phyloP scores from a whole-genome alignment of 2,888 invertebrate genomes.

The Platypus cylindrus region DNA sequence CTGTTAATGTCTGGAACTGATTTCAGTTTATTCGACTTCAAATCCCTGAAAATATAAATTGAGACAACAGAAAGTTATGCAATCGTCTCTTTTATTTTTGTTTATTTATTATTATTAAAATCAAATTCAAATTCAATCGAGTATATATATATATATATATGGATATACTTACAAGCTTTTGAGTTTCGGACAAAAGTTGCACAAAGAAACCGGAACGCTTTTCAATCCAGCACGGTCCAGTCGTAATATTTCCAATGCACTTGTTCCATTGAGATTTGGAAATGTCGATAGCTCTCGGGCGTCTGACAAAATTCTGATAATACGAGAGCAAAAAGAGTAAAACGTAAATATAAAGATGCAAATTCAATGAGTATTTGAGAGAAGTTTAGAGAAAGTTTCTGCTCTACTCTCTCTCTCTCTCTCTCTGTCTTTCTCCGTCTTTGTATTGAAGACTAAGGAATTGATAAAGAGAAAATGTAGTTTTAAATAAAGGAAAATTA shows the following conservation, averaged over 20 bases:
- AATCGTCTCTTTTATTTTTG: no score
- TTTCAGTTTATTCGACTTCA: conserved; percentile 71
- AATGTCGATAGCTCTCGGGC: conserved; percentile 65
- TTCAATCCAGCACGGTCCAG: conserved; percentile 70
- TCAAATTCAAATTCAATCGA: not conserved
- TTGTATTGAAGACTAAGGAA: no score
- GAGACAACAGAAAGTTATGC: not conserved
- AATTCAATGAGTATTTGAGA: conserved; percentile 1
- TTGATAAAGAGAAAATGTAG: no score
- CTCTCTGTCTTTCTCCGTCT: no score
- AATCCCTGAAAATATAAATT: conserved; percentile 48
- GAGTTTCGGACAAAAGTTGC: conserved; percentile 63
- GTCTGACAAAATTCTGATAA: conserved; percentile 70
- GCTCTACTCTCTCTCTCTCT: no score
- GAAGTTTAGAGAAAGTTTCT: no score
- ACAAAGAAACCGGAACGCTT: conserved; percentile 60
- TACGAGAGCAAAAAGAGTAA: conserved; percentile 2
- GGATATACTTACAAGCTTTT: conserved; percentile 65
- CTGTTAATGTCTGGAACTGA: conserved; percentile 62
- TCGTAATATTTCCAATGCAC: conserved; percentile 64
- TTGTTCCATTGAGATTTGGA: conserved; percentile 72
- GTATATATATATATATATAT: not conserved
- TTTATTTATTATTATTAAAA: conserved; percentile 1
- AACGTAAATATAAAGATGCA: conserved; percentile 3
- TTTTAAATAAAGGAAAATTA: no score